These are phyloP conservation scores for Poeciliopsis presidionis DNA, from an alignment of 2,797 vertebrate species.

Conservation along the genomic window DNA sequence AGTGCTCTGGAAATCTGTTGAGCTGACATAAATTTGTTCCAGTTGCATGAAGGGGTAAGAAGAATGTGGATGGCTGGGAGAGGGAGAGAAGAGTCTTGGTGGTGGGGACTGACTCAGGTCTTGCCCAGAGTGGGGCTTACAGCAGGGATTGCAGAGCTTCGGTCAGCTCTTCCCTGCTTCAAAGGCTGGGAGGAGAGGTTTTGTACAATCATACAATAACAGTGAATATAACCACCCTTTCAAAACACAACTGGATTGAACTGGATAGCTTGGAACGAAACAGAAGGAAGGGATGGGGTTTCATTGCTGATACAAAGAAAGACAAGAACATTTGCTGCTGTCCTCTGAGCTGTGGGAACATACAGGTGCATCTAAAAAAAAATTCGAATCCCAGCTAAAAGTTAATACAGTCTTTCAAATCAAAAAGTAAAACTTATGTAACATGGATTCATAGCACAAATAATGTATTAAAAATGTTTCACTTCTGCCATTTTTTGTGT, in stretches of 20 bases:
- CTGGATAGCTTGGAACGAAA: constrained; percentile 76
- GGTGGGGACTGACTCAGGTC: constrained; percentile 65
- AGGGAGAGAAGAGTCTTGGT: constrained; percentile 57
- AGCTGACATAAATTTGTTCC: constrained; percentile 80
- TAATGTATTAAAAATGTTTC: background rate
- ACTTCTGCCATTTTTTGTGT: background rate
- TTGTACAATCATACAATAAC: constrained; percentile 80
- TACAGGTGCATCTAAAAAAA: background rate
- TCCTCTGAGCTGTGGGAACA: constrained; percentile 55
- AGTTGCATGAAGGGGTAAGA: constrained; percentile 73
- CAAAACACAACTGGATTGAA: constrained; percentile 74
- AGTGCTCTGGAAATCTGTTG: constrained; percentile 74
- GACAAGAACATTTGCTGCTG: constrained; percentile 56
- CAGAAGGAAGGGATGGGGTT: constrained; percentile 70
- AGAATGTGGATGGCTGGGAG: constrained; percentile 69
- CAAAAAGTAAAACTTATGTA: background rate
- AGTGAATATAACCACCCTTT: constrained; percentile 78
- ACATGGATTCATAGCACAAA: background rate
- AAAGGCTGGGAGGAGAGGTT: constrained; percentile 79
- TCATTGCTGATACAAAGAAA: constrained; percentile 67
- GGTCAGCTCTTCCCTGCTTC: constrained; percentile 73
- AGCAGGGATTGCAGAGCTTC: constrained; percentile 76
- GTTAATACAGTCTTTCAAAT: background rate
- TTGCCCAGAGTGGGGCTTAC: constrained; percentile 74
- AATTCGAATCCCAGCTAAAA: background rate